Conservation (phyloP, 2,797 vertebrate genomes). For the Microctenopoma stevenorrisi region DNA sequence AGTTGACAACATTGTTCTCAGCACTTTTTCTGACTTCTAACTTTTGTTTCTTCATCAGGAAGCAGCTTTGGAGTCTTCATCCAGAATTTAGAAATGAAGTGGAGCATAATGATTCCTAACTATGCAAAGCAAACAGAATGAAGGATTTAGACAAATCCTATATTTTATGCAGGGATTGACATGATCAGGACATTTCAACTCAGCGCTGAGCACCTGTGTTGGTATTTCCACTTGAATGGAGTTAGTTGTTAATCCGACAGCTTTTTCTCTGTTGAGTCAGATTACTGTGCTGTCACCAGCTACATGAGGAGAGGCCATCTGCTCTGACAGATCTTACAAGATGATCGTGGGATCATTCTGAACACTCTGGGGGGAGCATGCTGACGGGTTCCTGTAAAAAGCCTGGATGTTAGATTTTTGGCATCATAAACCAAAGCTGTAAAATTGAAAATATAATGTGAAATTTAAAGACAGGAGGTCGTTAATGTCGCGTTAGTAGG, state of each 20-base stretch:
- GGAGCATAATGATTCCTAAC: not conserved
- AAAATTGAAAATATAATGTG: not conserved
- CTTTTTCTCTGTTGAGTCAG: constrained; percentile 69
- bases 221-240: constrained; percentile 69
- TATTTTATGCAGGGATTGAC: constrained; percentile 13
- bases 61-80: not conserved
- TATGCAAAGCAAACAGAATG: not conserved
- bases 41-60: no score
- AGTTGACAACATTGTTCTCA: constrained; percentile 32
- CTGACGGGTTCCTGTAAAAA: constrained; percentile 34
- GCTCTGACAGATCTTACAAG: constrained; percentile 66
- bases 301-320: constrained; percentile 76
- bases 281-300: constrained; percentile 68
- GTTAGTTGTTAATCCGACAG: constrained; percentile 65
- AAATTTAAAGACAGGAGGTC: not conserved
- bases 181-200: constrained; percentile 38
- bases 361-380: constrained; percentile 20
- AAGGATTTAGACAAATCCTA: constrained; percentile 6
- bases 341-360: constrained; percentile 51
- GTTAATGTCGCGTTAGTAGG: not conserved
- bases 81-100: not conserved
- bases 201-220: constrained; percentile 52
- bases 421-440: constrained; percentile 3
- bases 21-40: not conserved
- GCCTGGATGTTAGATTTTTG: not conserved